These are phyloP conservation scores for Melozone crissalis DNA, from an alignment of 2,113 vertebrate genomes.

Conservation along the genomic window DNA sequence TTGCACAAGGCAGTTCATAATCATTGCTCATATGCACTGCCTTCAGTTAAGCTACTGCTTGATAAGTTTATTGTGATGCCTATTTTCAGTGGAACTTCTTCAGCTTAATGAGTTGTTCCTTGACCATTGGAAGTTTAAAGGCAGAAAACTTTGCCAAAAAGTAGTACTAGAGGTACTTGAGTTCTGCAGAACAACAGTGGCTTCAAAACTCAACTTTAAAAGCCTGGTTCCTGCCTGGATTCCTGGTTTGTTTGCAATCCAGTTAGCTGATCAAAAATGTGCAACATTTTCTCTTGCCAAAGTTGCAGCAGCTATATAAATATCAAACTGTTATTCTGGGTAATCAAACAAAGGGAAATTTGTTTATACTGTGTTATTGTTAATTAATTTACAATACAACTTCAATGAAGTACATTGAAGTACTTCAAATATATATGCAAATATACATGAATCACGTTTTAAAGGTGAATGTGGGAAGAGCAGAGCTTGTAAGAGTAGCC, in stretches of 20 bases:
- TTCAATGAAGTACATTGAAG: no score
- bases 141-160: not conserved
- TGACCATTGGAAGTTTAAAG: not conserved
- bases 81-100: not conserved
- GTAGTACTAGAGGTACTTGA: not conserved
- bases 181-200: not conserved
- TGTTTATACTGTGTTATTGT: conserved; percentile 53
- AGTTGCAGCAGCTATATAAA: conserved; percentile 61
- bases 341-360: conserved; percentile 54
- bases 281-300: conserved; percentile 46
- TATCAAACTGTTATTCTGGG: conserved; percentile 37
- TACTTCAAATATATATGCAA: conserved; percentile 39
- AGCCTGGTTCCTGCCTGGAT: not conserved
- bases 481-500: conserved; percentile 64
- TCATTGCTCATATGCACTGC: rapidly evolving
- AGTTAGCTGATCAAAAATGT: not conserved
- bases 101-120: not conserved
- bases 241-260: not conserved
- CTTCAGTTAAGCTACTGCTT: not conserved
- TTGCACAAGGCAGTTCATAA: not conserved
- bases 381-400: conserved; percentile 72
- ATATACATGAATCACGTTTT: conserved; percentile 22
- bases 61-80: not conserved
- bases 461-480: conserved; percentile 32
- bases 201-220: not conserved